A percentile compares a stretch with the other conserved stretches of the same genome.
Conservation (phyloP, 2,113 vertebrate genomes). For the Chiloscyllium plagiosum region DNA sequence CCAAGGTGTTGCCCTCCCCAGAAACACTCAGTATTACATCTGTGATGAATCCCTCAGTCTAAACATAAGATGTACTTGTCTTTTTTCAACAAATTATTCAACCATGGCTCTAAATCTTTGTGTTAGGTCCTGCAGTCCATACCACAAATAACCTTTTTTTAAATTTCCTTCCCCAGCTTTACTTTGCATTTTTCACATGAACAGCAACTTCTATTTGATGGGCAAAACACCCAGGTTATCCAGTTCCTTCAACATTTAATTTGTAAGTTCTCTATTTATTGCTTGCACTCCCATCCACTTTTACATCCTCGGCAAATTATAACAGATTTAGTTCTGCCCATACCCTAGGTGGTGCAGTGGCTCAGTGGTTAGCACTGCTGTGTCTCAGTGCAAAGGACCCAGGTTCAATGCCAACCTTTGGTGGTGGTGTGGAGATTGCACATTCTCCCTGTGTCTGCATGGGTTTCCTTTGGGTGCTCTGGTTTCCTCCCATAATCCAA, state of each 20-base stretch:
- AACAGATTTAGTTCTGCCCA: not conserved
- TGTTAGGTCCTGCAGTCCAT: not conserved
- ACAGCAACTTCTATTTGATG: not conserved
- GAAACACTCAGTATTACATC: not conserved
- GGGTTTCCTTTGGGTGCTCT: too few species aligned
- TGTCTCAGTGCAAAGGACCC: too few species aligned
- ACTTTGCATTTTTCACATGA: not conserved
- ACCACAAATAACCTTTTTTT: not conserved
- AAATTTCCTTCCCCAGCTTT: not conserved
- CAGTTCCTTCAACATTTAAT: not conserved
- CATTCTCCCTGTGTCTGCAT: too few species aligned
- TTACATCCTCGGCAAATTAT: not conserved
- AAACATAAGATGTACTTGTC: not conserved
- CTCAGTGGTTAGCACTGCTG: too few species aligned
- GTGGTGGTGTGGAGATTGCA: too few species aligned
- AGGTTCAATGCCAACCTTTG: too few species aligned
- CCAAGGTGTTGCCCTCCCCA: not conserved
- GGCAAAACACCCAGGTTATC: not conserved
- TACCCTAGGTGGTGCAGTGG: too few species aligned
- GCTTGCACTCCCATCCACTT: not conserved
- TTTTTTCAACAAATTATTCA: not conserved
- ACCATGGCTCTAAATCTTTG: not conserved
- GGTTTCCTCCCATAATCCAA: too few species aligned
- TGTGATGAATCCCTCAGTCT: not conserved
- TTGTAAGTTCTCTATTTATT: not conserved